These are phyloP conservation scores for Euwallacea similis DNA, from an alignment of 1,140 invertebrate species.

Conservation along the genomic window DNA sequence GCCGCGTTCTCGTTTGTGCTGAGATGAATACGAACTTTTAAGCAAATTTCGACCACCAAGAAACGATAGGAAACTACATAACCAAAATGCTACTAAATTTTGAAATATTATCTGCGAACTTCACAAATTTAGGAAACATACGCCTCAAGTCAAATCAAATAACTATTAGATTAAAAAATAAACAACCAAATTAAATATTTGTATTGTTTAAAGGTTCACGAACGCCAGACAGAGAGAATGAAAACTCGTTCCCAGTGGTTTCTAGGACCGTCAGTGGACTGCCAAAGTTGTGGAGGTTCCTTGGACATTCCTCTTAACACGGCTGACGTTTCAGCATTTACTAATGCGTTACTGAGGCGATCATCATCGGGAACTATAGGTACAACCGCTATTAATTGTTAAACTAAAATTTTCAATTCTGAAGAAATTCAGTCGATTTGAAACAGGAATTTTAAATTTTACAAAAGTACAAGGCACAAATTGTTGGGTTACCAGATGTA, in stretches of 20 bases:
- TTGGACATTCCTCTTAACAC: conserved; percentile 59
- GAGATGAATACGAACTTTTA: too few relatives aligned
- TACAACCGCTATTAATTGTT: conserved; percentile 25
- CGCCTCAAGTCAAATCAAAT: not conserved
- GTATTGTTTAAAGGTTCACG: conserved; percentile 73
- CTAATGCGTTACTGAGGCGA: conserved; percentile 48
- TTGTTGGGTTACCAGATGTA: too few relatives aligned
- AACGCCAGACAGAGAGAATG: conserved; percentile 91
- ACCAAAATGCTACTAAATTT: too few relatives aligned
- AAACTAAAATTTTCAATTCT: too few relatives aligned
- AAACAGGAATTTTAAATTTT: too few relatives aligned
- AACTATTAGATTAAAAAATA: not conserved
- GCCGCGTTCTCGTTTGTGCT: too few relatives aligned
- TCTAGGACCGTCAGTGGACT: conserved; percentile 70
- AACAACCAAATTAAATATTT: not conserved
- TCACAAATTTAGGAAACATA: not conserved
- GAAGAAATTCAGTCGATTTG: too few relatives aligned
- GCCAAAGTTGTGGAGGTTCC: conserved; percentile 58
- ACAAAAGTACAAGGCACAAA: too few relatives aligned
- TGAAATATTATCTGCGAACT: not conserved
- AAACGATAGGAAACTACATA: too few relatives aligned
- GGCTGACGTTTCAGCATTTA: conserved; percentile 56
- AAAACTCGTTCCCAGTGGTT: conserved; percentile 93
- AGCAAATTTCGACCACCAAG: too few relatives aligned
- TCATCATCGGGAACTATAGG: conserved; percentile 54